Evolutionary conservation across 2,888 invertebrate species (phyloP), one percentile per base, ranked within the genome.

Genomic region (Volucella inflata): DNA sequence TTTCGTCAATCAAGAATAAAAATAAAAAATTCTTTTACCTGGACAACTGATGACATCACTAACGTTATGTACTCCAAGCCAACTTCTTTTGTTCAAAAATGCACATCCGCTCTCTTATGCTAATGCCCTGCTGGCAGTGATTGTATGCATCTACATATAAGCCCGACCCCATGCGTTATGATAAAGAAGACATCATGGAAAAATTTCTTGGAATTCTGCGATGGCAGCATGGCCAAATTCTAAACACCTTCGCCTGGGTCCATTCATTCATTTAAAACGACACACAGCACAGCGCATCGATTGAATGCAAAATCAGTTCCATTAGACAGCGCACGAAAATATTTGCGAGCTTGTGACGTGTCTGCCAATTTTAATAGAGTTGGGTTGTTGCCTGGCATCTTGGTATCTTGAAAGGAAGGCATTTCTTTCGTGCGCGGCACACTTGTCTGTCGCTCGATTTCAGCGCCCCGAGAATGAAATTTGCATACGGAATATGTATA

Each of bases 91-190:
- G 67, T 64, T 64, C 57, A 74, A 84, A 83, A 79, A 64, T 80
- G 80, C 80, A 80, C 84, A 84, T 84, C 84, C 84, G 84, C 84
- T 84, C 80, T 80, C 70, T 75, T 84, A 84, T 84, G 84, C 84
- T 80, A 84, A 84, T 80, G 64, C 36, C 62, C 60, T 57, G 48
- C 16, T 16, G 60, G 50, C 50, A 51, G 40, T 48, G 42, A 51
- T 59, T 77, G 14, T 64, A 4, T 36, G 38, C 38, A 42, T 59
- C 60, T 55, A 42, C 17, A 53, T 42, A 11, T 51, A 44, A 65
- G 75, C 75, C 59, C 84, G 80, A 84, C 70, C 84, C 75, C 70
- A 80, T 84, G 83, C 64, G 83, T 83, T 83, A 83, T 83, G 83
- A 83, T 83, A 74, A 75, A 84, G 30, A 30, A 30, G 84, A 80